Conservation (phyloP, 1,140 invertebrate genomes). For the Rhagoletis pomonella region DNA sequence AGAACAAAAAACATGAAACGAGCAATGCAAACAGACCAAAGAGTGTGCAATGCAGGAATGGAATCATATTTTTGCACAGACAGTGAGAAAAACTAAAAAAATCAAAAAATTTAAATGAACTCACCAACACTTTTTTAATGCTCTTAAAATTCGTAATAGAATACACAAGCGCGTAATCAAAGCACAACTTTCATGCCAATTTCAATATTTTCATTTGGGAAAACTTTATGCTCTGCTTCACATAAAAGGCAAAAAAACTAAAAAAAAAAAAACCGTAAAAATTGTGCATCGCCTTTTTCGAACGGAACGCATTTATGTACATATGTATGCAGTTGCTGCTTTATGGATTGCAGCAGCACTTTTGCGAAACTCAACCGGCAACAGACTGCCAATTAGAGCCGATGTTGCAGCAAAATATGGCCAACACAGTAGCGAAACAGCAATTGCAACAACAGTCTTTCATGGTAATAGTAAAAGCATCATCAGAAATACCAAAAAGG, state of each 20-base stretch:
- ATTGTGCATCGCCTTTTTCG: background rate
- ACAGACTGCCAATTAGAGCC: slow-evolving; percentile 41
- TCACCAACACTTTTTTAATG: background rate
- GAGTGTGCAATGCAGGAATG: background rate
- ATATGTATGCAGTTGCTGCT: slow-evolving; percentile 2
- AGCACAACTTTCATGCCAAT: slow-evolving; percentile 22
- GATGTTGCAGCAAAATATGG: slow-evolving; percentile 30
- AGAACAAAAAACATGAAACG: too few relatives aligned
- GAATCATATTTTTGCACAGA: background rate
- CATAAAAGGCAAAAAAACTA: background rate
- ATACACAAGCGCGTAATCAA: background rate
- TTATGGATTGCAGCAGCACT: background rate
- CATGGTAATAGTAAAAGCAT: background rate
- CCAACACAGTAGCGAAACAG: background rate
- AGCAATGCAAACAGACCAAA: background rate
- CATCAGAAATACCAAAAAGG: too few relatives aligned
- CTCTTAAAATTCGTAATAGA: background rate
- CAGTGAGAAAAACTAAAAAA: background rate
- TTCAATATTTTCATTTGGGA: slow-evolving; percentile 36
- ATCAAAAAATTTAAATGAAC: background rate
- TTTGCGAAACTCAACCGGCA: background rate
- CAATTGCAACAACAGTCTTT: background rate
- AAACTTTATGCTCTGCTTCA: slow-evolving; percentile 1
- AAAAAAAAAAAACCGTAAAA: slow-evolving; percentile 13
- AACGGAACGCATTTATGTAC: too few relatives aligned